Conservation (phyloP, 2,113 vertebrate genomes). For the Diphyllodes magnificus region DNA sequence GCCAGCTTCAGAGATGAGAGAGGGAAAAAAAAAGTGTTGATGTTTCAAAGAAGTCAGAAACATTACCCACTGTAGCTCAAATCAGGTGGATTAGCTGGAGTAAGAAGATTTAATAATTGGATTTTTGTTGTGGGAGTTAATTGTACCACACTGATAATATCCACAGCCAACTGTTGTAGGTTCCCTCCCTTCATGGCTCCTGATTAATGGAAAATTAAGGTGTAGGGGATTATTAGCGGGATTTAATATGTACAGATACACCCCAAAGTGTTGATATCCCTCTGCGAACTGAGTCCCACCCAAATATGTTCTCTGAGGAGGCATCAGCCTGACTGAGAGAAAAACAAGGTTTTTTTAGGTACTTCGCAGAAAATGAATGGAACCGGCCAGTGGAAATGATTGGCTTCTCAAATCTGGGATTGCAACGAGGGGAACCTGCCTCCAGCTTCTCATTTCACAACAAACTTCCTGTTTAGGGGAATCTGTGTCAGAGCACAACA, state of each 20-base stretch:
- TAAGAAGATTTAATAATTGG: neutral
- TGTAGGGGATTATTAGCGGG: neutral
- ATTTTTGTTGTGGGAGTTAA: neutral
- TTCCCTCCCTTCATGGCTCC: neutral
- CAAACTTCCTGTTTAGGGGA: neutral
- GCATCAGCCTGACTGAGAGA: neutral
- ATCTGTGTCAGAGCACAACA: neutral
- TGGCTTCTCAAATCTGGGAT: neutral
- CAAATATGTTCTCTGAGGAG: neutral
- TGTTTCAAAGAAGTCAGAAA: neutral
- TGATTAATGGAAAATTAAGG: neutral
- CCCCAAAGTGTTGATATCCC: neutral
- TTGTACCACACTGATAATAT: neutral
- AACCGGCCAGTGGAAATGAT: neutral
- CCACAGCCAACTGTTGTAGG: neutral
- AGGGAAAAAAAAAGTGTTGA: neutral
- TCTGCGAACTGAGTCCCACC: neutral
- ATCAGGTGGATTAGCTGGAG: neutral
- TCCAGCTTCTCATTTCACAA: neutral
- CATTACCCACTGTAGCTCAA: neutral
- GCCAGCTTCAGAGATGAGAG: neutral
- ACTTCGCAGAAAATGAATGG: neutral
- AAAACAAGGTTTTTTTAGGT: fast-evolving
- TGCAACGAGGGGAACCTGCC: neutral
- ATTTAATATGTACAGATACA: neutral